A percentile compares a stretch with the other conserved stretches of the same genome.
phyloP scores from a whole-genome alignment of 1,140 invertebrate species.

The Thaumetopoea pityocampa region DNA sequence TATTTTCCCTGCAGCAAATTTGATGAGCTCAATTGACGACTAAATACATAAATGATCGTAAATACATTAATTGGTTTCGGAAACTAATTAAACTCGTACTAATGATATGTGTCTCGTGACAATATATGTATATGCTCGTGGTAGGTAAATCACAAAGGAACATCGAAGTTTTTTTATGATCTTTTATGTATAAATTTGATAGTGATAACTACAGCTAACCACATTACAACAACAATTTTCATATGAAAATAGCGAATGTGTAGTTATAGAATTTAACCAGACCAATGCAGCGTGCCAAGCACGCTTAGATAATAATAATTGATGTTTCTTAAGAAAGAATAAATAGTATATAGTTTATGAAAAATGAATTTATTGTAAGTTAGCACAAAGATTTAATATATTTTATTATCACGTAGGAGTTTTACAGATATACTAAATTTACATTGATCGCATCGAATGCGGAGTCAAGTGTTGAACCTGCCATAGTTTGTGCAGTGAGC shows the following conservation, averaged over 20 bases:
- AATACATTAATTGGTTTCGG: too few species aligned
- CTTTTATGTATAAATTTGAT: conserved; percentile 36
- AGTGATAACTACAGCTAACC: conserved; percentile 34
- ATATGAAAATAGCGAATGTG: conserved; percentile 22
- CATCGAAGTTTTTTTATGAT: conserved; percentile 61
- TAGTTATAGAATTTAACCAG: conserved; percentile 47
- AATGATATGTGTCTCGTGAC: conserved; percentile 45
- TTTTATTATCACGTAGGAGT: conserved; percentile 73
- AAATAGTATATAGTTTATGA: conserved; percentile 66
- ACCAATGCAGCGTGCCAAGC: conserved; percentile 64
- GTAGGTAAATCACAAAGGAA: conserved; percentile 33
- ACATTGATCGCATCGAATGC: conserved; percentile 62
- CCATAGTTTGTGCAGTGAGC: conserved; percentile 51
- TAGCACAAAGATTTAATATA: conserved; percentile 76
- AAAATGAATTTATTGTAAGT: conserved; percentile 74
- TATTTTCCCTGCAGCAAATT: too few species aligned
- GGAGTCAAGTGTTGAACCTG: conserved; percentile 44
- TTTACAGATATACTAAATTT: conserved; percentile 70
- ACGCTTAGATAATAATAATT: conserved; percentile 51
- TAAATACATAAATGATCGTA: too few species aligned
- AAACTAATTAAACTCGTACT: too few species aligned
- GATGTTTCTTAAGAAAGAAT: conserved; percentile 50
- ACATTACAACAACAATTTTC: conserved; percentile 31
- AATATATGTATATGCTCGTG: conserved; percentile 48
- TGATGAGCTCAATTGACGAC: too few species aligned